These are phyloP conservation scores for Micoletzkya japonica DNA, from an alignment of 2,888 invertebrate genomes.

Conservation along the genomic window DNA sequence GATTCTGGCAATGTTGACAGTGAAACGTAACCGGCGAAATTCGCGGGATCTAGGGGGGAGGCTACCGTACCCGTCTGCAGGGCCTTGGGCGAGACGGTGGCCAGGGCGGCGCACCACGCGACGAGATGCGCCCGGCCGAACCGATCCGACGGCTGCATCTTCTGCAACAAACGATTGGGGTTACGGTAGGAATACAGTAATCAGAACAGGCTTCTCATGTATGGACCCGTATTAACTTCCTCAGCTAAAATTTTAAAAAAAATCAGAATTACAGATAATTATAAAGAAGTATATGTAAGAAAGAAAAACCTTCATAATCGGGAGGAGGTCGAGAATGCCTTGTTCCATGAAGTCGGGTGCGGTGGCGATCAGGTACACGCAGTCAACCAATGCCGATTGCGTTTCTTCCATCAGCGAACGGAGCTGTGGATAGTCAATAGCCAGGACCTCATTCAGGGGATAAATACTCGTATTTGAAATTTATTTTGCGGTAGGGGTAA, in stretches of 20 bases:
- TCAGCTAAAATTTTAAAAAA: not conserved
- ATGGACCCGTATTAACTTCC: not conserved
- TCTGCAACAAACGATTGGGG: no score
- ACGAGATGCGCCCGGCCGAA: conserved; percentile 12
- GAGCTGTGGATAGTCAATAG: no score
- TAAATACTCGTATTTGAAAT: no score
- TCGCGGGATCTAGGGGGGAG: no score
- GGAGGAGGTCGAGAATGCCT: conserved; percentile 11
- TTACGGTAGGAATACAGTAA: no score
- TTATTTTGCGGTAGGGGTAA: no score
- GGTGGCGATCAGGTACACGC: conserved; percentile 12
- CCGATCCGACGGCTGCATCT: conserved; percentile 21
- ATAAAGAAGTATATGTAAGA: not conserved
- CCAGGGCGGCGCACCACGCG: conserved; percentile 16
- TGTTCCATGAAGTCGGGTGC: not conserved
- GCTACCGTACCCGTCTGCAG: conserved; percentile 20
- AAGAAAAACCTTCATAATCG: conserved; percentile 15
- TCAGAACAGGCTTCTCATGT: no score
- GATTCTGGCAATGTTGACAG: no score
- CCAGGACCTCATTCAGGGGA: no score
- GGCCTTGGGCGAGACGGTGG: conserved; percentile 14
- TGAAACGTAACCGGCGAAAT: no score
- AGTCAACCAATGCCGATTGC: not conserved
- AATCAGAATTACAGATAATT: not conserved
- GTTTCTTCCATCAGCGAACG: conserved; percentile 28